phyloP scores from a whole-genome alignment of 2,113 vertebrate genomes.

The Anhinga anhinga region DNA sequence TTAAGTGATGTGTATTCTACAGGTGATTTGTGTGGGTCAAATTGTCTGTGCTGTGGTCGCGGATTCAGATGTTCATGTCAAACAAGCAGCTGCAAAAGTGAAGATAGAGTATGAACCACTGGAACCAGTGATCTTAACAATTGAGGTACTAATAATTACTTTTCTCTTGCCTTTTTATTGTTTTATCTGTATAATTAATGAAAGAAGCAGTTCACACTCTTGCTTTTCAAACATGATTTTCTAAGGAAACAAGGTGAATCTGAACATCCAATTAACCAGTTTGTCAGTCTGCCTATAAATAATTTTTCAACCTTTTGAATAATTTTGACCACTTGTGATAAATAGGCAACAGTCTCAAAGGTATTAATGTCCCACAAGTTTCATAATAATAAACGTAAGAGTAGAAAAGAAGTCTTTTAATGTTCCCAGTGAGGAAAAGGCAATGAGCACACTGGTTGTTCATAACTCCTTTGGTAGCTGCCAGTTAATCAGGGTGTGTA shows the following conservation, averaged over 20 bases:
- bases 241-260: background rate
- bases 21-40: constrained; percentile 79
- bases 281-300: background rate
- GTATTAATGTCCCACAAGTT: background rate
- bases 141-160: constrained; percentile 54
- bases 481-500: background rate
- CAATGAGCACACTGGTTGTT: background rate
- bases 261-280: background rate
- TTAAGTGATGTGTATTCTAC: background rate
- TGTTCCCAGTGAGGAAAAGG: background rate
- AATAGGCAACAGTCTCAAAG: background rate
- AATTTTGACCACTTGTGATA: background rate
- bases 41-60: constrained; percentile 76
- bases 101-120: constrained; percentile 71
- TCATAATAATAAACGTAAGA: background rate
- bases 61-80: constrained; percentile 68
- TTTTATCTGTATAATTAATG: background rate
- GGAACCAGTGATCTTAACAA: constrained; percentile 73
- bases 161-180: background rate
- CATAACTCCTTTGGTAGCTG: background rate
- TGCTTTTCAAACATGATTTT: background rate
- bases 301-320: background rate
- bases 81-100: constrained; percentile 66
- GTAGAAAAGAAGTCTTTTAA: background rate
- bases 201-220: background rate